Evolutionary conservation across 35 echinoderm and acorn worm species (phyloP).

Genomic region (Eucidaris tribuloides): DNA sequence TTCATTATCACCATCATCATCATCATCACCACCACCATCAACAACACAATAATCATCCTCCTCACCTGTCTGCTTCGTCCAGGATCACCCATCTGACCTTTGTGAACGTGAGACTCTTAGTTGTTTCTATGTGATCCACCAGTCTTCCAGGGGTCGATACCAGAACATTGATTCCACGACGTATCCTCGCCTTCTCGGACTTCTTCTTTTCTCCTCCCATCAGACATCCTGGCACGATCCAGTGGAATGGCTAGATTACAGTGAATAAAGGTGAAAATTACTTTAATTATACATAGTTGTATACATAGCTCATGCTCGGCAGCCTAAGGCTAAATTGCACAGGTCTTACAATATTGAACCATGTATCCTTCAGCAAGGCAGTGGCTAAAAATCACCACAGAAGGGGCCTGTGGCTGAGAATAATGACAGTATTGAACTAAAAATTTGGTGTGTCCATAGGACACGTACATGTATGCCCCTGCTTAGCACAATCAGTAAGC

Average conservation of each 20-base stretch:
- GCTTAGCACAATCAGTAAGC: too few relatives aligned
- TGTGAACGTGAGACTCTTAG: conserved; percentile 32
- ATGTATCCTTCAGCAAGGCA: too few relatives aligned
- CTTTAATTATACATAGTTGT: not conserved
- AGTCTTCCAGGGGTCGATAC: conserved; percentile 90
- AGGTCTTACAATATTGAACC: too few relatives aligned
- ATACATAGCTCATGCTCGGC: too few relatives aligned
- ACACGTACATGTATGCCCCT: not conserved
- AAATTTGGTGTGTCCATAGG: not conserved
- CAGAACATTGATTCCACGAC: conserved; percentile 88
- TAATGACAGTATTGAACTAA: too few relatives aligned
- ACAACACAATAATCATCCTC: not conserved
- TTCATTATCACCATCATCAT: not conserved
- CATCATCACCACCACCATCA: conserved; percentile 4
- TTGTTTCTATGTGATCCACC: conserved; percentile 81
- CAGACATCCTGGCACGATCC: conserved; percentile 90
- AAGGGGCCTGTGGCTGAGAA: too few relatives aligned
- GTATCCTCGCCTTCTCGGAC: conserved; percentile 81
- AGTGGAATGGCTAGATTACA: conserved; percentile 77
- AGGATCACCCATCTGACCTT: conserved; percentile 74
- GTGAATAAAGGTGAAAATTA: not conserved
- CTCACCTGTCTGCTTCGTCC: conserved; percentile 95
- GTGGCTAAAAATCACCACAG: not conserved
- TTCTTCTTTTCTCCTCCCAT: conserved; percentile 92
- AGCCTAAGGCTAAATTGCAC: too few relatives aligned